A percentile compares a stretch with the other conserved stretches of the same genome.
phyloP scores from a whole-genome alignment of 2,113 vertebrate genomes.

The Erpornis zantholeuca region DNA sequence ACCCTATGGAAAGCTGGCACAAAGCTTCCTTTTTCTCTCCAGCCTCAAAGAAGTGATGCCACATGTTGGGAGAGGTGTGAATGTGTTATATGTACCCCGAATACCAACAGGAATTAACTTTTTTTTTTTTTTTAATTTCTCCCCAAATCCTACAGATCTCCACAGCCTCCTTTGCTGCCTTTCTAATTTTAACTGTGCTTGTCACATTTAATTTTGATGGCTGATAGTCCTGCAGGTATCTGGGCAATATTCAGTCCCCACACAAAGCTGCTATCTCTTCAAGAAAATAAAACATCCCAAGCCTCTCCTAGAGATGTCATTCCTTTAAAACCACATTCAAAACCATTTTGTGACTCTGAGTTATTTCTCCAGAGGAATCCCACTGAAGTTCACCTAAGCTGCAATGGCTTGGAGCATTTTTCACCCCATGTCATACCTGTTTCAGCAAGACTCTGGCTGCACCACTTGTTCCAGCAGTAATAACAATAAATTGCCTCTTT shows the following conservation, averaged over 20 bases:
- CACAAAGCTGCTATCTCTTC: neutral
- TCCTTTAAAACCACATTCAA: neutral
- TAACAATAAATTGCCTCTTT: conserved; percentile 11
- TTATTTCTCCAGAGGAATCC: neutral
- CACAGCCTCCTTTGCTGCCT: neutral
- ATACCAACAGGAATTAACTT: neutral
- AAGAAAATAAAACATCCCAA: neutral
- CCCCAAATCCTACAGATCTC: neutral
- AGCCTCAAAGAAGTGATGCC: neutral
- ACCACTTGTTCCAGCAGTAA: conserved; percentile 1
- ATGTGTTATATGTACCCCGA: neutral
- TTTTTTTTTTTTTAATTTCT: neutral
- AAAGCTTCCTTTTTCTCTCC: neutral
- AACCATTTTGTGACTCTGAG: neutral
- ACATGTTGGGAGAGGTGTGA: neutral
- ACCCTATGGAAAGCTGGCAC: neutral
- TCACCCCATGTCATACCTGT: neutral
- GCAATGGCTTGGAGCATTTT: neutral
- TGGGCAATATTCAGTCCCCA: neutral
- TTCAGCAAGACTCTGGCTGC: neutral
- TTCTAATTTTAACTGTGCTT: neutral
- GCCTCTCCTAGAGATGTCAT: neutral
- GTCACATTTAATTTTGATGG: neutral
- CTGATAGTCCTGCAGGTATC: neutral
- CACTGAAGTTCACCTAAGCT: neutral